These are phyloP conservation scores for Paradoxurus hermaphroditus DNA, from an alignment of 2,113 vertebrate genomes.

Conservation along the genomic window DNA sequence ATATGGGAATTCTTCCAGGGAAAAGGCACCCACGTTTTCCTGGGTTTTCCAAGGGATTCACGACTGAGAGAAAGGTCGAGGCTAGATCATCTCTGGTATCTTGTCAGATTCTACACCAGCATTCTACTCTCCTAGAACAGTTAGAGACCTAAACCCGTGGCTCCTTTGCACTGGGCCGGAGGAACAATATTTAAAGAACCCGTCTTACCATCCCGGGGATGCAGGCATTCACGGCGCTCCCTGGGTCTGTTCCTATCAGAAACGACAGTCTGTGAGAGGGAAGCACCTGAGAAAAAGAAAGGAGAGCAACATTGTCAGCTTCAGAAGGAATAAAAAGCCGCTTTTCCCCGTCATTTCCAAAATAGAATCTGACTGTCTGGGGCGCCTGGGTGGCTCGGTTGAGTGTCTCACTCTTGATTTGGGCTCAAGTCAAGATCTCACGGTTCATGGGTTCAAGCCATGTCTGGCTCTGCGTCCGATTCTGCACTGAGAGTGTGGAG, in stretches of 20 bases:
- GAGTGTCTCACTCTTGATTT: too few species aligned
- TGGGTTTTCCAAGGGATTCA: conserved; percentile 3
- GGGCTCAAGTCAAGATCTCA: too few species aligned
- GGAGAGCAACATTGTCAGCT: background rate
- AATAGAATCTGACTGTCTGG: background rate
- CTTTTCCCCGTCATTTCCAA: background rate
- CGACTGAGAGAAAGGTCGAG: background rate
- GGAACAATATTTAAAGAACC: background rate
- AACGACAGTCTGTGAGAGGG: background rate
- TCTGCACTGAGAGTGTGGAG: too few species aligned
- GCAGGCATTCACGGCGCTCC: background rate
- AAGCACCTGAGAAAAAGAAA: background rate
- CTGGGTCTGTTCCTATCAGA: background rate
- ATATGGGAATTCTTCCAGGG: background rate
- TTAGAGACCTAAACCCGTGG: background rate
- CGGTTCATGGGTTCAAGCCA: too few species aligned
- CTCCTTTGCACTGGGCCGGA: background rate
- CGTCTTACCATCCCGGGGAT: background rate
- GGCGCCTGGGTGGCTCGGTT: too few species aligned
- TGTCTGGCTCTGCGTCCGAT: too few species aligned
- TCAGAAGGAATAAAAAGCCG: background rate
- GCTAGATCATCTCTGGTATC: background rate
- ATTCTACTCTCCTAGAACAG: background rate
- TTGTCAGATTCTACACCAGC: background rate
- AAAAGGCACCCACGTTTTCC: background rate